phyloP scores from a whole-genome alignment of 2,113 vertebrate genomes.

The Leuciscus idus region DNA sequence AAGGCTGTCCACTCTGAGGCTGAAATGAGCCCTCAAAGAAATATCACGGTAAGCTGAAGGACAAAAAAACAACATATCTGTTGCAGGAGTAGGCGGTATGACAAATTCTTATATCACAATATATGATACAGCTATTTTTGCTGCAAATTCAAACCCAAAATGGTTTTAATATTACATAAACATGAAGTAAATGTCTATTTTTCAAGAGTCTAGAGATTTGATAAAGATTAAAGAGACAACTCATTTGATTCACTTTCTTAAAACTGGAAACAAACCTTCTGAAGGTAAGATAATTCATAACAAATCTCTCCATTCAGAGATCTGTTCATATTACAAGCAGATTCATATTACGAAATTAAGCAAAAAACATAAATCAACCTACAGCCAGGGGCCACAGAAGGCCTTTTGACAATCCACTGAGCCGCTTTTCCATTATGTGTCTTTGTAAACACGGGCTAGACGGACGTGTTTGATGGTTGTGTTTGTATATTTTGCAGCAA shows the following conservation, averaged over 20 bases:
- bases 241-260: background rate
- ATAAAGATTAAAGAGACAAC: background rate
- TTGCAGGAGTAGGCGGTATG: constrained; percentile 16
- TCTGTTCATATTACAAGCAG: background rate
- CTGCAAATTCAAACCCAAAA: background rate
- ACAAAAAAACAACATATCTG: constrained; percentile 11
- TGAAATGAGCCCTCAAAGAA: constrained; percentile 9
- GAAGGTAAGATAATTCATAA: background rate
- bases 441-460: too few relatives aligned
- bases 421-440: too few relatives aligned
- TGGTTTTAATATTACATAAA: constrained; percentile 6
- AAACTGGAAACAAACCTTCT: background rate
- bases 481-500: too few relatives aligned
- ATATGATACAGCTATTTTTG: background rate
- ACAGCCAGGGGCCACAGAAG: too few relatives aligned
- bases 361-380: too few relatives aligned
- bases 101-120: constrained; percentile 31
- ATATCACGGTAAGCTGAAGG: constrained; percentile 7
- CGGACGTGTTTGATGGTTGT: too few relatives aligned
- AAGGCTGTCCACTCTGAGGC: constrained; percentile 1
- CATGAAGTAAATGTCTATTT: background rate
- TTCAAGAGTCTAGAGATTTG: background rate
- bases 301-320: background rate
- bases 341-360: background rate
- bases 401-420: too few relatives aligned